Conservation (phyloP, 2,113 vertebrate genomes). For the Eulemur rufifrons region DNA sequence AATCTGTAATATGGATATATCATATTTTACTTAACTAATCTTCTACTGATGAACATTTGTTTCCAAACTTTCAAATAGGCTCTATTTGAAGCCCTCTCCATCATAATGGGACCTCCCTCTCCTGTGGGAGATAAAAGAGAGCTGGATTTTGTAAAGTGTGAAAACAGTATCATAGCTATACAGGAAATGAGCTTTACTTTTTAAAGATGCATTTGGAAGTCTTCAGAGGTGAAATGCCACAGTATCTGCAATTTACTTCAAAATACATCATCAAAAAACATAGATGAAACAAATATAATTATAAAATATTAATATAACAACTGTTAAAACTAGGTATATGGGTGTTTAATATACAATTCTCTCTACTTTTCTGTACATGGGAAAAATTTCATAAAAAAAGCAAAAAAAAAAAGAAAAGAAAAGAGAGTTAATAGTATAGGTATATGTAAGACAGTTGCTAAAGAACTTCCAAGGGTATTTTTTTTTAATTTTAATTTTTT, state of each 20-base stretch:
- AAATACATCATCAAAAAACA: background rate
- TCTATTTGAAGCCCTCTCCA: background rate
- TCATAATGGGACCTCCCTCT: background rate
- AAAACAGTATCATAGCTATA: background rate
- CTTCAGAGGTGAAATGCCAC: background rate
- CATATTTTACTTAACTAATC: background rate
- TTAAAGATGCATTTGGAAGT: constrained; percentile 6
- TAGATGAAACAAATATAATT: background rate
- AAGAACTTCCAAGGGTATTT: background rate
- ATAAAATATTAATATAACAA: background rate
- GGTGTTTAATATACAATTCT: background rate
- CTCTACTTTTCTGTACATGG: background rate
- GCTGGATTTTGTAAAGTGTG: background rate
- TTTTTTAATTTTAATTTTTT: background rate
- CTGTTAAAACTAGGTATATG: background rate
- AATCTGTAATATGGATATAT: background rate
- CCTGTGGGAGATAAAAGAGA: background rate
- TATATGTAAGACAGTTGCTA: background rate
- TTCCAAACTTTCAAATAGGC: background rate
- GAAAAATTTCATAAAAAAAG: constrained; percentile 3
- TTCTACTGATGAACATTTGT: background rate
- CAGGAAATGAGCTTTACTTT: background rate
- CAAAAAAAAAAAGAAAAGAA: background rate
- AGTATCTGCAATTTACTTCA: background rate
- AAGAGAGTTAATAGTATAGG: background rate